phyloP scores from a whole-genome alignment of 2,888 invertebrate genomes.

The Dendrolimus houi region DNA sequence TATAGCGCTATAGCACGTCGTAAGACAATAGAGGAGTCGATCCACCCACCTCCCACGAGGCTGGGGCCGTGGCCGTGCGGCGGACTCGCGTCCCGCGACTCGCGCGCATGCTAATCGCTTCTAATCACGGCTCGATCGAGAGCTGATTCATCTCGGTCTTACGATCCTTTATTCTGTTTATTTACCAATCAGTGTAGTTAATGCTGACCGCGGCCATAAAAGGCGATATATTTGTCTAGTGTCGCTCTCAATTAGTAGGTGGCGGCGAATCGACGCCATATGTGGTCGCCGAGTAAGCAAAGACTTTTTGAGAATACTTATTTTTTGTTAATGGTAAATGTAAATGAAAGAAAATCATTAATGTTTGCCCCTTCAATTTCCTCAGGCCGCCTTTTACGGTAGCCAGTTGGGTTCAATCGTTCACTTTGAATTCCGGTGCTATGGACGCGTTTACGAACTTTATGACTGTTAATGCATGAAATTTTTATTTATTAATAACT shows the following conservation, averaged over 20 bases:
- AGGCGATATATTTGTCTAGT: slow-evolving; percentile 70
- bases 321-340: slow-evolving; percentile 59
- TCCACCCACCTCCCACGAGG: slow-evolving; percentile 69
- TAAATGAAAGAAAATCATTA: slow-evolving; percentile 67
- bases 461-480: neutral
- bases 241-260: slow-evolving; percentile 67
- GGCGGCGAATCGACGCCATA: slow-evolving; percentile 64
- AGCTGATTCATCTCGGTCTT: slow-evolving; percentile 64
- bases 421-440: neutral
- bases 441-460: neutral
- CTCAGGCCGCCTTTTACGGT: slow-evolving; percentile 42
- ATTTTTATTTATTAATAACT: neutral
- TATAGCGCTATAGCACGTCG: slow-evolving; percentile 65
- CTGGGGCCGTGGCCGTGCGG: slow-evolving; percentile 32
- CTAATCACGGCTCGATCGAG: slow-evolving; percentile 68
- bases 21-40: slow-evolving; percentile 61
- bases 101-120: slow-evolving; percentile 66
- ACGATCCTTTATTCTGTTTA: slow-evolving; percentile 61
- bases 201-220: slow-evolving; percentile 62
- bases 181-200: slow-evolving; percentile 67
- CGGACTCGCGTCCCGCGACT: slow-evolving; percentile 15
- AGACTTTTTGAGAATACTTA: slow-evolving; percentile 55
- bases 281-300: slow-evolving; percentile 61
- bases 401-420: slow-evolving; percentile 21
- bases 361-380: slow-evolving; percentile 58